Base-by-base conservation (phyloP, 2,888 invertebrate species). In the Orthosia incerta region DNA sequence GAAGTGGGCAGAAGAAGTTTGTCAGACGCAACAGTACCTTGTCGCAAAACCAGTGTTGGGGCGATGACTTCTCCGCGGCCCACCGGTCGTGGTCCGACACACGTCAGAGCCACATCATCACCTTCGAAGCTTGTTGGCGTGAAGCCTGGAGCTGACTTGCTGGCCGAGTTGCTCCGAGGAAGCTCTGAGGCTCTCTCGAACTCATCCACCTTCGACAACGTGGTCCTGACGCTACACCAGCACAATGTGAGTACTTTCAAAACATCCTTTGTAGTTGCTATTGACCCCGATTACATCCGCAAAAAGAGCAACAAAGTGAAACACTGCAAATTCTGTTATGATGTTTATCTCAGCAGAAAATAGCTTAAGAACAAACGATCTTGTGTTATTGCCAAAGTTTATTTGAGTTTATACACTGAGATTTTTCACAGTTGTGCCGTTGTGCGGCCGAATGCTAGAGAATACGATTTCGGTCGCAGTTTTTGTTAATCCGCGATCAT, bases 41-140 rank as follows among this genome's bases (percentile, higher is more conserved):
- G 97, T 86, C 95, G 97, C 60, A 97, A 97, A 91, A 96, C 97
- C 62, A 97, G 97, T 87, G 97, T 97, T 31, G 97, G 97, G 80
- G 95, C 94, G n/a, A 93, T 94, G 75, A 90, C 95, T 53, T 92
- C 92, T 45, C 89, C 91, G 56, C 92, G 92, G 73, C 89, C 90
- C 11, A 93, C 94, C 74, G 92, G 96, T 87, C 96, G 96, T 83
- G 97, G 95, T 68, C 96, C 97, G 3, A 95, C 97, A 39, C 98
- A 98, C 92, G 98, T 98, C 84, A 94, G 98, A 85, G 98, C 98
- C 11, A 98, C 98, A 20, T 98, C 98, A 13, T 98, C 98, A 85
- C 98, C 98, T 50, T 98, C 98, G 23, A 98, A 98, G 92, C 95
- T 98, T 82, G 97, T 97, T 88, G 97, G 97, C 77, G 95, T 95